Percentiles rank a stretch among this genome's conserved stretches.
phyloP scores from a whole-genome alignment of 2,797 vertebrate genomes.

The Gallirallus australis region DNA sequence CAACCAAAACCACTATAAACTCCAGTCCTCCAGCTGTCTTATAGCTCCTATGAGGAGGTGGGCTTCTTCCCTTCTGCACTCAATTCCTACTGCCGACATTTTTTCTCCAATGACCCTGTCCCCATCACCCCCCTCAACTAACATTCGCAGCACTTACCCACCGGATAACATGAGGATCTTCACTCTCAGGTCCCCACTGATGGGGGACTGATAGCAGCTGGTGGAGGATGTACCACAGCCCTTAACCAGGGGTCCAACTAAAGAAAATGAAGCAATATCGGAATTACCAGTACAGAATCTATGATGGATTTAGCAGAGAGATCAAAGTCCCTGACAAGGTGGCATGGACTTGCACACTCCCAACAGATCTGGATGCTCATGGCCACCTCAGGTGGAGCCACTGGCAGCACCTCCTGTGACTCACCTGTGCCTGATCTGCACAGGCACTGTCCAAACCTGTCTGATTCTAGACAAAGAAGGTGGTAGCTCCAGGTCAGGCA shows the following conservation, averaged over 20 bases:
- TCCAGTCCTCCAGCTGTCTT: neutral
- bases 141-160: conserved; percentile 60
- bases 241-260: neutral
- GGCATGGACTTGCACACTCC: neutral
- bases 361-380: neutral
- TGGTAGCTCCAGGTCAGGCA: conserved; percentile 5
- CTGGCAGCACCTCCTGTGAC: neutral
- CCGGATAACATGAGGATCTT: conserved; percentile 63
- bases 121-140: neutral
- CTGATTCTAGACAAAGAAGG: neutral
- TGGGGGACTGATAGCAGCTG: neutral
- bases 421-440: neutral
- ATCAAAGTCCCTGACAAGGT: neutral
- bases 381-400: neutral
- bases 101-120: neutral
- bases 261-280: neutral
- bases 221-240: neutral
- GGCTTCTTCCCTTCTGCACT: neutral
- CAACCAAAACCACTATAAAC: accelerated
- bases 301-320: neutral
- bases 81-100: neutral
- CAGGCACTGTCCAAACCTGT: neutral
- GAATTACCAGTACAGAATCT: neutral
- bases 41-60: neutral
- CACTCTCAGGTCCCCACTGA: conserved; percentile 1